phyloP scores from a whole-genome alignment of 2,888 invertebrate genomes.

The Panopea generosa region DNA sequence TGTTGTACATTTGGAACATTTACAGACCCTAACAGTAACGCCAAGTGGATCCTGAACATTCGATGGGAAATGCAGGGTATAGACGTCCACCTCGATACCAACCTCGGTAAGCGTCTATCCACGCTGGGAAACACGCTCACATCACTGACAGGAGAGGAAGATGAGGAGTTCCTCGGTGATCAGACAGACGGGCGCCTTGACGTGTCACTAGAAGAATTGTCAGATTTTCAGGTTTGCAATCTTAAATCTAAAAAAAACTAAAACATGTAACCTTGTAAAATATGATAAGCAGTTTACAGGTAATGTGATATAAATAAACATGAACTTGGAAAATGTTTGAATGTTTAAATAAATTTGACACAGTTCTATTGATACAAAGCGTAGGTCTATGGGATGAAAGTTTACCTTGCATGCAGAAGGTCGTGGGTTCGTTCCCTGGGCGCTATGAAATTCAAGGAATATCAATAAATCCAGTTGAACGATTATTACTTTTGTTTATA shows the following conservation, averaged over 20 bases:
- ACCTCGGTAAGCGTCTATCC: constrained; percentile 97
- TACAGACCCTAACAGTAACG: constrained; percentile 87
- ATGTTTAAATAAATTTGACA: too few species aligned
- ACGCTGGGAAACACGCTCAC: constrained; percentile 98
- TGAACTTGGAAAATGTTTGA: too few species aligned
- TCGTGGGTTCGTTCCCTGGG: too few species aligned
- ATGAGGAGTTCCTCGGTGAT: constrained; percentile 83
- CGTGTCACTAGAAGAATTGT: constrained; percentile 59
- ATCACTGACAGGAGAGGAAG: constrained; percentile 93
- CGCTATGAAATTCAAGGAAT: too few species aligned
- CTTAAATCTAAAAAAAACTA: neutral
- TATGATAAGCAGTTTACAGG: too few species aligned
- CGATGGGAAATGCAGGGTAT: constrained; percentile 99
- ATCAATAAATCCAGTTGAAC: too few species aligned
- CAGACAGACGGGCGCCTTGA: constrained; percentile 56
- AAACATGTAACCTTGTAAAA: neutral
- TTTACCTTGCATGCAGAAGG: too few species aligned
- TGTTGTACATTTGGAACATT: too few species aligned
- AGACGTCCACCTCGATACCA: constrained; percentile 97
- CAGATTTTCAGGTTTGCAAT: constrained; percentile 37
- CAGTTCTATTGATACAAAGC: too few species aligned
- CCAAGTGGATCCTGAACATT: constrained; percentile 99
- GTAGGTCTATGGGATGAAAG: too few species aligned
- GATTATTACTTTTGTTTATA: too few species aligned
- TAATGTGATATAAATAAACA: too few species aligned